phyloP scores from a whole-genome alignment of 2,113 vertebrate genomes.

The Montifringilla adamsi region DNA sequence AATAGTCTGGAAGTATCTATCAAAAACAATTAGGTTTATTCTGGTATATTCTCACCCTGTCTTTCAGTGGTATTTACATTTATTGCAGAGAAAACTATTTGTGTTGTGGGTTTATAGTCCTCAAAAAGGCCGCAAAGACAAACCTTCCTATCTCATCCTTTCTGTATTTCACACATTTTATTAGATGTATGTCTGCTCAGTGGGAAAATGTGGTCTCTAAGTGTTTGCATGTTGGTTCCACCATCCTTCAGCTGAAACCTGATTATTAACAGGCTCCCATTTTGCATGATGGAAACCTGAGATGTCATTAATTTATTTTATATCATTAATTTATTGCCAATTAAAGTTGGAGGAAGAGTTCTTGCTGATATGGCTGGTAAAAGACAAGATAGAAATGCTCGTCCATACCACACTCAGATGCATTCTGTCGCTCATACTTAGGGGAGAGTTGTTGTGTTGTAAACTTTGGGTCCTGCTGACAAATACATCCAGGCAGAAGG shows the following conservation, averaged over 20 bases:
- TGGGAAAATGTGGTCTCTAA: background rate
- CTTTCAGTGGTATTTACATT: background rate
- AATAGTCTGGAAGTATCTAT: background rate
- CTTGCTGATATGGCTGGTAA: background rate
- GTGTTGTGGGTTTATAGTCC: background rate
- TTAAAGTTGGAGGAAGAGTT: background rate
- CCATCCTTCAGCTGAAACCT: background rate
- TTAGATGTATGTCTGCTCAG: background rate
- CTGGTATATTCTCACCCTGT: background rate
- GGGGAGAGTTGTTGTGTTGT: background rate
- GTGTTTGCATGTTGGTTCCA: background rate
- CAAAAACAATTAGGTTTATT: background rate
- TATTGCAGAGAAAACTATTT: background rate
- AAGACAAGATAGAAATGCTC: background rate
- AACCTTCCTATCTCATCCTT: background rate
- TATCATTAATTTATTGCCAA: background rate
- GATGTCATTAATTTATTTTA: background rate
- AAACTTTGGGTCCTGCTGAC: background rate
- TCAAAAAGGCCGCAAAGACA: background rate
- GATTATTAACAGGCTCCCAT: background rate
- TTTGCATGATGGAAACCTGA: background rate
- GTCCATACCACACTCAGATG: background rate
- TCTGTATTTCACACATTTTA: background rate
- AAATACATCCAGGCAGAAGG: background rate
- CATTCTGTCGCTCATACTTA: background rate